Base-by-base conservation (phyloP, 2,113 vertebrate genomes). In the Chionis minor region DNA sequence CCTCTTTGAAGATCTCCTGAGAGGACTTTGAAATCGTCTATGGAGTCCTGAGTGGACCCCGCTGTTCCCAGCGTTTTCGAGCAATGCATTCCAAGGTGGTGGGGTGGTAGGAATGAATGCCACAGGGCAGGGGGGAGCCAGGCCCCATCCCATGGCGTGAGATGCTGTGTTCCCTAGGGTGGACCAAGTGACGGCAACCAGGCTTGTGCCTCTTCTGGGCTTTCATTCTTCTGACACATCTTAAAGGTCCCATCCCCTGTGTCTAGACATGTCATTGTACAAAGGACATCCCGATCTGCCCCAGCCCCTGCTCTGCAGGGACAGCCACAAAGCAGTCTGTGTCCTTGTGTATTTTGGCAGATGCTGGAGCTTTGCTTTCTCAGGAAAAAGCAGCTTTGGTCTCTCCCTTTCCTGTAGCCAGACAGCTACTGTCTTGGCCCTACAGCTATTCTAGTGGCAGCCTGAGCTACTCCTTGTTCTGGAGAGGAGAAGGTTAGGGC, bases 321-420 rank as follows among this genome's bases (percentile, higher is more conserved):
- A 75, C 93, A 35, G 47, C 18, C 52, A 20, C 61, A 30, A 22
- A 69, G 81, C 73, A 1, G 47, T 6, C 86, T 77, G 80, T 63
- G 88, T 83, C 94, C 73, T 71, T 87, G 95, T 90, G 89, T 95
- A 35, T 69, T 95, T 92, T 92, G 93, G 95, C 95, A 92, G 71
- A 56, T 40, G 40, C 61, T 55, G 23, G 74, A 84, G 61, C 55
- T 87, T 83, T 78, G 73, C 23, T 69, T 44, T 92, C 79, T 70
- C 80, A 54, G 80, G 55, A 61, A 42, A 73, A 88, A 73, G 42
- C 45, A 75, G 23, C 78, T 89, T 59, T 47, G n/a, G 65, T 89
- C 69, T 95, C 83, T 74, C 77, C 81, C 9, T 59, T 74, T 91
- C 71, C 61, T 66, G 67, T 67, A 81, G 75, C n/a, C 86, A 62